Base-by-base conservation (phyloP, 2,888 invertebrate genomes). In the Rhagonycha lutea region DNA sequence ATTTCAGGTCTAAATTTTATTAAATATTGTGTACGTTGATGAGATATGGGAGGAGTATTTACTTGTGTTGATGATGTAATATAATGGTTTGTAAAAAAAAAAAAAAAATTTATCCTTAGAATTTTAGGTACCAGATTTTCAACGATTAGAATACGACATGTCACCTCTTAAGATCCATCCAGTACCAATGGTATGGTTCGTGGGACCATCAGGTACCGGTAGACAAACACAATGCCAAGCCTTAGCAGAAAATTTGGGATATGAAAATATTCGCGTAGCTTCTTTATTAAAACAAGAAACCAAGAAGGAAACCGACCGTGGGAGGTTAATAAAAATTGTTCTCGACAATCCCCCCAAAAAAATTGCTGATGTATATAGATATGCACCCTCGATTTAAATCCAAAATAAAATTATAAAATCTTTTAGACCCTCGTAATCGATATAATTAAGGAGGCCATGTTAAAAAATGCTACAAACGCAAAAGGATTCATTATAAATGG, bases 401-500 rank as follows among this genome's bases (percentile, higher is more conserved):
- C 32, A 2, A 32, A 26, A 3, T 32, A 47, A 24, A 28, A 8
- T 18, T n/a, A 24, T 18, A 3, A 8, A 14, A 63, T 63, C 69
- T 85, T 84, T 2, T 84, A 91, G 91, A 89, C 89, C 86, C 80
- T 90, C 68, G 89, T 89, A 78, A 88, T 91, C 24, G 90, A 91
- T 80, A 84, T 91, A 74, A 88, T 91, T 78, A 91, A 91, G 81
- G 91, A 91, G 82, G 87, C 89, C 67, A 90, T 91, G 89, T 84
- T 91, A 74, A 81, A 83, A 78, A 87, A 88, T 70, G 86, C 88
- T 4, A 62, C 70, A 61, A 88, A 88, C 1, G 87, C 89, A 0
- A 89, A 88, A 61, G 91, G 91, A 0, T 91, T 89, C 82, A 88
- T 91, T 14, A 84, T 91, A 62, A 90, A 90, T 10, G 90, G 90